phyloP scores from a whole-genome alignment of 2,888 invertebrate species.

The Dicranocentrus wangi region DNA sequence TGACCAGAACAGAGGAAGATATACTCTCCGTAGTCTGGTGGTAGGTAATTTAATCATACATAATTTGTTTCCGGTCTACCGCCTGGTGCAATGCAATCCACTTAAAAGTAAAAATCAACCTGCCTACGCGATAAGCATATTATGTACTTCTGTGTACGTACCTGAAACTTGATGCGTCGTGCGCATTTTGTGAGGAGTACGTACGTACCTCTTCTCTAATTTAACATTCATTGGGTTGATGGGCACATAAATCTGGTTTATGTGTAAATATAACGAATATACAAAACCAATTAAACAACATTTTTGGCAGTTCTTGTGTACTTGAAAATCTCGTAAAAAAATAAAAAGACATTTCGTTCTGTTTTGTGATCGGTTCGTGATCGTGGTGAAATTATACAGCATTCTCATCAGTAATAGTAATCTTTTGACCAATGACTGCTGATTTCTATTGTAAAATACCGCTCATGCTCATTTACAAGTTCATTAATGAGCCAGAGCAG shows the following conservation, averaged over 20 bases:
- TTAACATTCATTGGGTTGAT: not conserved
- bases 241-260: too few species aligned
- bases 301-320: conserved; percentile 8
- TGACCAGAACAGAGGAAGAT: not conserved
- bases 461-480: too few species aligned
- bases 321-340: conserved; percentile 19
- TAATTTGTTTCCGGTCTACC: conserved; percentile 43
- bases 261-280: too few species aligned
- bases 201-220: too few species aligned
- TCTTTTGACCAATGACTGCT: too few species aligned
- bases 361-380: not conserved
- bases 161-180: conserved; percentile 8
- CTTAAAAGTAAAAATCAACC: not conserved
- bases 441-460: too few species aligned
- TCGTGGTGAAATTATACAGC: too few species aligned
- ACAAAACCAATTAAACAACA: conserved; percentile 4
- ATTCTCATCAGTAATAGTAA: too few species aligned
- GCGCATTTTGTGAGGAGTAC: not conserved
- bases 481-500: too few species aligned
- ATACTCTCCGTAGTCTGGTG: conserved; percentile 9
- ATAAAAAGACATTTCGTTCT: not conserved
- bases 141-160: not conserved
- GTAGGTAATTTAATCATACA: not conserved
- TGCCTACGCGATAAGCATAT: not conserved
- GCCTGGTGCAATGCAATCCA: conserved; percentile 25